Percentiles rank a stretch among this genome's conserved stretches.
These are phyloP conservation scores for Mesitornis unicolor DNA, from an alignment of 2,113 vertebrate species.

Conservation along the genomic window DNA sequence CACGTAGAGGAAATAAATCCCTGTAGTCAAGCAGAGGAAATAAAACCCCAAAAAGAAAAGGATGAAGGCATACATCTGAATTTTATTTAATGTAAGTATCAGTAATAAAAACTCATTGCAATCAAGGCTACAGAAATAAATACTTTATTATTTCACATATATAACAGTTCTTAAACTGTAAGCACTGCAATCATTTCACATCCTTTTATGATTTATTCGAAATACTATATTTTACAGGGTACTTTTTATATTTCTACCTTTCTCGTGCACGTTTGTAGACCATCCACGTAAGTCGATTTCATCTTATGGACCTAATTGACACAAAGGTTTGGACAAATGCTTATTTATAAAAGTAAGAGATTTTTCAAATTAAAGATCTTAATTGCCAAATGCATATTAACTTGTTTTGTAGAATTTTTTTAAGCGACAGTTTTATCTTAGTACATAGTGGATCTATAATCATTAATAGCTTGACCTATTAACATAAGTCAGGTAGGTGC, in stretches of 20 bases:
- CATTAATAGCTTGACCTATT: not conserved
- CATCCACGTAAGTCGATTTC: constrained; percentile 91
- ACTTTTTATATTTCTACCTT: constrained; percentile 72
- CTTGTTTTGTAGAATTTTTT: not conserved
- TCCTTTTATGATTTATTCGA: not conserved
- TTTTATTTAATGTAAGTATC: not conserved
- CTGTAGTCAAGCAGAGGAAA: constrained; percentile 13
- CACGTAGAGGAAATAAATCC: constrained; percentile 71
- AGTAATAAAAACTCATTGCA: not conserved
- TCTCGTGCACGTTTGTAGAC: constrained; percentile 77
- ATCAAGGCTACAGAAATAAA: not conserved
- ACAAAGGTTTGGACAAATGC: not conserved
- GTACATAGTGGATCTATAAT: not conserved
- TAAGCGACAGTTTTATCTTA: not conserved
- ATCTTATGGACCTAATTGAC: constrained; percentile 85
- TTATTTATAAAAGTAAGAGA: not conserved
- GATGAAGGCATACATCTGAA: not conserved
- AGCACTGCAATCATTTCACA: not conserved
- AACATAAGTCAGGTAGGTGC: not conserved
- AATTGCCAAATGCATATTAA: not conserved
- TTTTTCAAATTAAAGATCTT: not conserved
- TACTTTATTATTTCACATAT: not conserved
- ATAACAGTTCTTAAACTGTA: not conserved
- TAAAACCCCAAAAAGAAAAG: not conserved
- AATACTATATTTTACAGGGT: not conserved